Base-by-base conservation (phyloP, 2,113 vertebrate species). In the Brachyhypopomus occidentalis region DNA sequence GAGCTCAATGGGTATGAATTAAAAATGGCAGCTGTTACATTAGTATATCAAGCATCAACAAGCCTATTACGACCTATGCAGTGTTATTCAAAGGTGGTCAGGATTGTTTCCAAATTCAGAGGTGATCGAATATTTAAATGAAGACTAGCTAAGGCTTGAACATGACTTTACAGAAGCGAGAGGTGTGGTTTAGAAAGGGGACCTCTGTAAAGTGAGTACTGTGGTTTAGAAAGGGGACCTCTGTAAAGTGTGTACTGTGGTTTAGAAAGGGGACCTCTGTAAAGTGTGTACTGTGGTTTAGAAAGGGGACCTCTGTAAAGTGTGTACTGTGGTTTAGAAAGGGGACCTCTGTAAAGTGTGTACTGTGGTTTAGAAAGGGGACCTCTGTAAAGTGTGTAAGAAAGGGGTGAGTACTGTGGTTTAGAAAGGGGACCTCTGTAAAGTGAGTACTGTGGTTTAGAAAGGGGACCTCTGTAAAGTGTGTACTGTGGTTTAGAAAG, bases 41-140 rank as follows among this genome's bases (percentile, higher is more conserved):
- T 52, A 52, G 5, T 45, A 52, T 52, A 52, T 52, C 45, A 12
- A 52, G 1, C 12, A 11, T 52, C 12, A 14, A 52, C 8, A 14
- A 52, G 12, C 8, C 12, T 52, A 52, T 11, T 45, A 45, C 9
- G 41, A 7, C 41, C 41, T 52, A 14, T 52, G 9, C 45, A 52
- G 12, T 1, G 3, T 52, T 12, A 52, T 52, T 52, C 12, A 14
- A 52, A 52, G 45, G 12, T 11, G 2, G 41, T 11, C 60, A 2
- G 3, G 62, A 72, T 55, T 78, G 58, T 63, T 66, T 55, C 67
- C 27, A 52, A 55, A 41, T 25, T 67, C 12, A 73, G 58, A 77
- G 81, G 38, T 77, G 60, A 72, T 48, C 11, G 27, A 55, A 82
- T 77, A 88, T 89, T 88, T 86, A 77, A 89, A 86, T 80, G 72